phyloP scores from a whole-genome alignment of 1,140 invertebrate species.

The Drosophila pandora region DNA sequence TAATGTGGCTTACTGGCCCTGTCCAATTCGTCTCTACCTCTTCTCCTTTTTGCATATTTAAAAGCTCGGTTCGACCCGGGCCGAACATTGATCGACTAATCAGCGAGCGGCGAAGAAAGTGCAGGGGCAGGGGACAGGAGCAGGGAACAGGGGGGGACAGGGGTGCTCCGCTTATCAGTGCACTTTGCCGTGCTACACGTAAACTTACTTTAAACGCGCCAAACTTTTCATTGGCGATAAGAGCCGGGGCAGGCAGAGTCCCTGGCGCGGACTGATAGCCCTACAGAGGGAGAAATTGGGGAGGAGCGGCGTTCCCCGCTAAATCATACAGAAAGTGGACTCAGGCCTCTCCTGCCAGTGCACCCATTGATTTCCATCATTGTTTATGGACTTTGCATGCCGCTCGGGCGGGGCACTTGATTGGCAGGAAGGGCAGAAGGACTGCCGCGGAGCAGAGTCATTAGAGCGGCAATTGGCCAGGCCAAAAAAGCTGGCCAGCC shows the following conservation, averaged over 20 bases:
- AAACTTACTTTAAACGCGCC: constrained; percentile 80
- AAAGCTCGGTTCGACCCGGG: constrained; percentile 60
- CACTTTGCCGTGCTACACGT: constrained; percentile 77
- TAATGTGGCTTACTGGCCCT: constrained; percentile 39
- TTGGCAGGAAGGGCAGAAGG: constrained; percentile 12
- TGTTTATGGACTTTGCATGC: constrained; percentile 68
- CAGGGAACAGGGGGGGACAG: not conserved
- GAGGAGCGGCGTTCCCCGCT: no score
- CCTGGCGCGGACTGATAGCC: constrained; percentile 22
- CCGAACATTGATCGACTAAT: constrained; percentile 70
- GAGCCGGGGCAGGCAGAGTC: constrained; percentile 23
- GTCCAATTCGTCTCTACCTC: constrained; percentile 7
- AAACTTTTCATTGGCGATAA: constrained; percentile 65
- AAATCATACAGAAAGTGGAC: no score
- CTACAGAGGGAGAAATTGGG: constrained; percentile 12
- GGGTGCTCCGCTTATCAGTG: constrained; percentile 64
- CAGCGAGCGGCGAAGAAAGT: constrained; percentile 56
- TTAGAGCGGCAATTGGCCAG: constrained; percentile 70
- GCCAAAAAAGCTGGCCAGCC: constrained; percentile 20
- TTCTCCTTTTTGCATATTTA: constrained; percentile 72
- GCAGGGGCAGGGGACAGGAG: constrained; percentile 1
- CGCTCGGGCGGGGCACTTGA: constrained; percentile 31
- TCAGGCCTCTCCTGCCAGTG: not conserved
- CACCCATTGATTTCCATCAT: constrained; percentile 71
- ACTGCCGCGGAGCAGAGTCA: constrained; percentile 40